Percentiles rank a stretch among this genome's conserved stretches.
Conservation (phyloP, 2,888 invertebrate species). For the Pogonocherus hispidulus region DNA sequence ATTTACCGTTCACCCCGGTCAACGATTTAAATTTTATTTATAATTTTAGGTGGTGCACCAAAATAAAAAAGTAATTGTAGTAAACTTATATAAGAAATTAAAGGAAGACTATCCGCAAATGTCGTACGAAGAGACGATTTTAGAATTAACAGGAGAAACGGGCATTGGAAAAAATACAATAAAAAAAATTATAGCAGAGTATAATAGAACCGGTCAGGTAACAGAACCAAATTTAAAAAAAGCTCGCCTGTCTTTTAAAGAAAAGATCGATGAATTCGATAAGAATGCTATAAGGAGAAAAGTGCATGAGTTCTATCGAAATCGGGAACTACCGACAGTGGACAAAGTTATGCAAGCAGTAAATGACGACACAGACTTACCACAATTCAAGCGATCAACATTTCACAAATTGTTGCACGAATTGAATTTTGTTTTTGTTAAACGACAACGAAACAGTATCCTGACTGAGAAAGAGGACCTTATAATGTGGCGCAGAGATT, state of each 20-base stretch:
- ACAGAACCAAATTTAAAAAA: not conserved
- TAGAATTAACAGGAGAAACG: not conserved
- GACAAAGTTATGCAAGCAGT: constrained; percentile 14
- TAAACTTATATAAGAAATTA: constrained; percentile 2
- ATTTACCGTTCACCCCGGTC: too few species aligned
- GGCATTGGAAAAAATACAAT: not conserved
- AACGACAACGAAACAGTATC: not conserved
- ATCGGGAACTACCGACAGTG: not conserved
- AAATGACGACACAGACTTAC: not conserved
- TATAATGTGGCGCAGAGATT: constrained; percentile 8
- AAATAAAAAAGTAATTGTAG: not conserved
- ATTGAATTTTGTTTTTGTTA: constrained; percentile 3
- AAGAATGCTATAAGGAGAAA: constrained; percentile 26
- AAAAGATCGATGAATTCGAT: constrained; percentile 20
- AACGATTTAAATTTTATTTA: too few species aligned
- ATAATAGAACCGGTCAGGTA: not conserved
- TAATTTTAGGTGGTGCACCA: too few species aligned
- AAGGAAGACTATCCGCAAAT: not conserved
- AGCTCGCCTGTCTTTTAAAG: constrained; percentile 1
- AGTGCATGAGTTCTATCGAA: not conserved
- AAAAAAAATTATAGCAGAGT: not conserved
- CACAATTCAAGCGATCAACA: not conserved
- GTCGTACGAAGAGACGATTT: not conserved
- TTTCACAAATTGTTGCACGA: not conserved
- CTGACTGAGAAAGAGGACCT: not conserved